Percentiles rank a stretch among this genome's conserved stretches.
Conservation (phyloP, 2,113 vertebrate species). For the Muntiacus muntjak region DNA sequence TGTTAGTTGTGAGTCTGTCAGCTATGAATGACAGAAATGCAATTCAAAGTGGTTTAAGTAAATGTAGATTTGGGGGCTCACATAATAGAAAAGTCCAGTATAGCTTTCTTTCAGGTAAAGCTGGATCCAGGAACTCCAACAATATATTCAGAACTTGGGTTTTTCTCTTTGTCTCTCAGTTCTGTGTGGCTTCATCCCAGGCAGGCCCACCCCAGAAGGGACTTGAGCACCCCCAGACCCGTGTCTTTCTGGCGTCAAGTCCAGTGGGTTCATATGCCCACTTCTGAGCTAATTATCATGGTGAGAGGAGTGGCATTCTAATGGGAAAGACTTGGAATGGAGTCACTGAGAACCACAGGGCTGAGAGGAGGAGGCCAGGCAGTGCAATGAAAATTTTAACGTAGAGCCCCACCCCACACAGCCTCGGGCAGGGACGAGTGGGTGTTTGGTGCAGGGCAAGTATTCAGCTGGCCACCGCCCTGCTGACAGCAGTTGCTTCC, state of each 20-base stretch:
- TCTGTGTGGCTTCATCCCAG: neutral
- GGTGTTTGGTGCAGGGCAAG: neutral
- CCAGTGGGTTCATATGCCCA: rapidly evolving
- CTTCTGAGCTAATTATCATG: neutral
- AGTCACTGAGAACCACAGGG: neutral
- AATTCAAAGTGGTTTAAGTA: neutral
- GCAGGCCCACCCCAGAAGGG: neutral
- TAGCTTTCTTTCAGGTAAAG: neutral
- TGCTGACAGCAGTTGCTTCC: neutral
- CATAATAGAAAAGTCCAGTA: rapidly evolving
- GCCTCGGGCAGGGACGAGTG: rapidly evolving
- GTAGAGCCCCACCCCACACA: rapidly evolving
- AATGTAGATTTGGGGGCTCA: neutral
- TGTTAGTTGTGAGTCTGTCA: neutral
- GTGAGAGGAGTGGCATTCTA: too few relatives aligned
- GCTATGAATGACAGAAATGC: neutral
- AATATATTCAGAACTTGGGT: neutral
- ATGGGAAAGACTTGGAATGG: neutral
- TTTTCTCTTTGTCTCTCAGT: neutral
- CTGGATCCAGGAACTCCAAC: neutral
- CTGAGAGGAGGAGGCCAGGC: neutral
- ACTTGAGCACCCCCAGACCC: neutral
- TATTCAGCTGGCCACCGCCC: neutral
- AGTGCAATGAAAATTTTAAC: neutral
- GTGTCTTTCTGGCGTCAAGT: neutral